Evolutionary conservation across 2,113 vertebrate species (phyloP), one percentile per base, ranked within the genome.

Genomic region (Calyptomena viridis): DNA sequence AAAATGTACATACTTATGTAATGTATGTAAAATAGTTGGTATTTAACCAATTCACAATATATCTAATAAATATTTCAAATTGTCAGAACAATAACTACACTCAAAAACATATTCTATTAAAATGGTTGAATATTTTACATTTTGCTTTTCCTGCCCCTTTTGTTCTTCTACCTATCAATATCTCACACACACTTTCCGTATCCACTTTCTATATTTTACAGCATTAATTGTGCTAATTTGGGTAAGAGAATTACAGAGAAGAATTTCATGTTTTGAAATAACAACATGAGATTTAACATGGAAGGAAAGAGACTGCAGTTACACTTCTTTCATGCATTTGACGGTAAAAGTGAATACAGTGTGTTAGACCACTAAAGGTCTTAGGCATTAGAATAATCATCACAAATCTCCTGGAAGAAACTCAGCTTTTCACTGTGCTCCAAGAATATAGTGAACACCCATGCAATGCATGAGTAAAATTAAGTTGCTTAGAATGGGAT

Each of bases 21-120:
- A 77, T 35, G 4, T 11, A 18, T 37, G 35, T 73, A 80, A 75
- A 40, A 44, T 6, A 5, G 0, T 5, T 6, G 5, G 0, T 6
- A 47, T 78, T 84, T 58, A 63, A 39, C 2, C 55, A 0, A 52
- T 71, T 92, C 69, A 37, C 37, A 20, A 42, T 44, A n/a, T 30
- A 60, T 1, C 1, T 68, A 62, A 19, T 22, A 84, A 80, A 37
- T 91, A 73, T n/a, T 68, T 77, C 18, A 79, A 25, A 10, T 18
- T 52, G 8, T 3, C 17, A 44, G 49, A 77, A 35, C 2, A 66
- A 44, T 27, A 16, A 30, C 5, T 73, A 2, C 11, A 77, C 31
- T 81, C 55, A 84, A 44, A 89, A 89, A 44, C 14, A 28, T 7
- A 17, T 56, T 53, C n/a, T 55, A 7, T 67, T 35, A 35, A 28